These are phyloP conservation scores for Idris sp. DNA, from an alignment of 1,140 invertebrate genomes.

Conservation along the genomic window DNA sequence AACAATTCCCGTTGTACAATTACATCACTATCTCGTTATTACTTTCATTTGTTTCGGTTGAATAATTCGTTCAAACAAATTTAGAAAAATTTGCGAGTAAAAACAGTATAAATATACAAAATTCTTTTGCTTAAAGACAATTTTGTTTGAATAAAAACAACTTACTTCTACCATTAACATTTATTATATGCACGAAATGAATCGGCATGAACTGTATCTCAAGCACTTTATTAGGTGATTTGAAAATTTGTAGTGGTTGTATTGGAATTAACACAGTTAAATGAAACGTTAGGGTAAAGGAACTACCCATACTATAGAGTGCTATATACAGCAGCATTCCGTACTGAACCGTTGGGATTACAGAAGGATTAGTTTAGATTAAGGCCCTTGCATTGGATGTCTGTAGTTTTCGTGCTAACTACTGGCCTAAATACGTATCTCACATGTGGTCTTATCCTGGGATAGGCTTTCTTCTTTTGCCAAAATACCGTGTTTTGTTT, in stretches of 20 bases:
- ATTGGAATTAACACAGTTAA: slow-evolving; percentile 62
- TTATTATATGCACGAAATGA: slow-evolving; percentile 47
- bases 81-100: slow-evolving; percentile 11
- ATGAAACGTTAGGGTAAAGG: slow-evolving; percentile 64
- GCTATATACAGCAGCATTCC: slow-evolving; percentile 47
- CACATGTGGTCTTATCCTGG: slow-evolving; percentile 59
- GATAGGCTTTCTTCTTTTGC: slow-evolving; percentile 42
- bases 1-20: slow-evolving; percentile 1
- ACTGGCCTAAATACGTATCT: slow-evolving; percentile 69
- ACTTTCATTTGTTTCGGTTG: slow-evolving; percentile 20
- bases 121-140: slow-evolving; percentile 16
- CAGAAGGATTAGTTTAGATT: slow-evolving; percentile 71
- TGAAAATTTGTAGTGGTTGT: slow-evolving; percentile 62
- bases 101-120: background rate
- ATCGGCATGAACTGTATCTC: slow-evolving; percentile 50
- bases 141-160: slow-evolving; percentile 17
- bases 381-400: slow-evolving; percentile 66
- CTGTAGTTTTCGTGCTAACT: slow-evolving; percentile 70
- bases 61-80: slow-evolving; percentile 27
- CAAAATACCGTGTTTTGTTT: slow-evolving; percentile 46
- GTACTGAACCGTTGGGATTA: slow-evolving; percentile 64
- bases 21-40: slow-evolving; percentile 23
- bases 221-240: slow-evolving; percentile 62
- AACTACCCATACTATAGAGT: slow-evolving; percentile 50
- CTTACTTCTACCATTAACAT: slow-evolving; percentile 23